Evolutionary conservation across 2,797 vertebrate genomes (phyloP).

Genomic region (Myotis vivesi): DNA sequence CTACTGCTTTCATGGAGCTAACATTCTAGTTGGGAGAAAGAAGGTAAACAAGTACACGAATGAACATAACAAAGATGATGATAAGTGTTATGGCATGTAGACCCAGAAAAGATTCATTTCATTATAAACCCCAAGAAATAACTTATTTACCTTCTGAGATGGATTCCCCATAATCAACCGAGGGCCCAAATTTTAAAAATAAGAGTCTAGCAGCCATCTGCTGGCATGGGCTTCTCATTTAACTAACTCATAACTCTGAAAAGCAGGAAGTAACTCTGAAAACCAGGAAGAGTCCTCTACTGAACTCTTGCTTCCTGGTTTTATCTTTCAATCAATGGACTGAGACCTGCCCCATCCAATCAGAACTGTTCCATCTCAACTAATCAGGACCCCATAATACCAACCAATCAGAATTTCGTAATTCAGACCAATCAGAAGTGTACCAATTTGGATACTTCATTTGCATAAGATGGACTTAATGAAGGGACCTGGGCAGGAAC

Average conservation of each 20-base stretch:
- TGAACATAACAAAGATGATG: not conserved
- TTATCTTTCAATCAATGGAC: not conserved
- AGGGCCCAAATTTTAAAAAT: not conserved
- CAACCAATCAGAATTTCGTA: not conserved
- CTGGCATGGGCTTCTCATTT: not conserved
- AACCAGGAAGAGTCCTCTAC: not conserved
- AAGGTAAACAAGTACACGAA: not conserved
- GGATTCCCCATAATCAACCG: not conserved
- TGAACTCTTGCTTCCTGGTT: not conserved
- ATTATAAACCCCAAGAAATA: not conserved
- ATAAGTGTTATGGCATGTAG: not conserved
- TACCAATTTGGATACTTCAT: not conserved
- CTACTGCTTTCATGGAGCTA: not conserved
- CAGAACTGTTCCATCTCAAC: not conserved
- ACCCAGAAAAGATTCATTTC: not conserved
- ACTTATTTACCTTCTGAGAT: not conserved
- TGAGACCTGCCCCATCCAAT: not conserved
- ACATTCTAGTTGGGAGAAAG: not conserved
- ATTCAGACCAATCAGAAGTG: not conserved
- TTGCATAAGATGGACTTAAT: not conserved
- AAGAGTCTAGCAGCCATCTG: not conserved
- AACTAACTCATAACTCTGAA: not conserved
- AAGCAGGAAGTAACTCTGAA: not conserved
- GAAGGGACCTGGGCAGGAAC: not conserved
- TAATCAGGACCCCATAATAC: not conserved